Evolutionary conservation across 2,797 vertebrate genomes (phyloP).

Genomic region (Melopsittacus undulatus): DNA sequence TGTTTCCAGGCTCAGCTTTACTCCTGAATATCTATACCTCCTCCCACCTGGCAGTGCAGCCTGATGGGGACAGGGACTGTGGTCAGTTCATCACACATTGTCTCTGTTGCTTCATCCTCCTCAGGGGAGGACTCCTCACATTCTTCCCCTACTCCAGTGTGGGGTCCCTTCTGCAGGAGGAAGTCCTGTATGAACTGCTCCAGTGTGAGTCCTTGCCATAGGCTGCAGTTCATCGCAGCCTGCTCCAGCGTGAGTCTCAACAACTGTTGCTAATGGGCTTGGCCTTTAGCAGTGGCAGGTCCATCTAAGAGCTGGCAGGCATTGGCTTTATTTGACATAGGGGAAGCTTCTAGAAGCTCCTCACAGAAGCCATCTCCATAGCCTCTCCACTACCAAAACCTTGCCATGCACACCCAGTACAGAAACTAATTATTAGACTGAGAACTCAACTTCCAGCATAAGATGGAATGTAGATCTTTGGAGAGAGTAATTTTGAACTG

Average conservation of each 20-base stretch:
- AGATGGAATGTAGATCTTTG: not conserved
- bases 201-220: not conserved
- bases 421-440: not conserved
- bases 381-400: not conserved
- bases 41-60: not conserved
- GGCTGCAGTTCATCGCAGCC: not conserved
- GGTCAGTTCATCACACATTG: not conserved
- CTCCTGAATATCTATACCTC: not conserved
- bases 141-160: not conserved
- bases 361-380: not conserved
- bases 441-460: not conserved
- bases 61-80: not conserved
- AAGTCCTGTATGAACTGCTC: not conserved
- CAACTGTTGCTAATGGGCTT: not conserved
- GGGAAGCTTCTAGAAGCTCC: not conserved
- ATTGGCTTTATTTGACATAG: not conserved
- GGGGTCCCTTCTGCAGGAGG: not conserved
- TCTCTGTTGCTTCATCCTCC: not conserved
- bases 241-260: not conserved
- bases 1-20: not conserved
- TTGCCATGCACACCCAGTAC: not conserved
- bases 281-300: not conserved
- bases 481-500: not conserved
- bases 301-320: not conserved
- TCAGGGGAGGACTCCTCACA: not conserved